Percentiles rank a stretch among this genome's conserved stretches.
These are phyloP conservation scores for Rachycentron canadum DNA, from an alignment of 2,797 vertebrate genomes.

Conservation along the genomic window DNA sequence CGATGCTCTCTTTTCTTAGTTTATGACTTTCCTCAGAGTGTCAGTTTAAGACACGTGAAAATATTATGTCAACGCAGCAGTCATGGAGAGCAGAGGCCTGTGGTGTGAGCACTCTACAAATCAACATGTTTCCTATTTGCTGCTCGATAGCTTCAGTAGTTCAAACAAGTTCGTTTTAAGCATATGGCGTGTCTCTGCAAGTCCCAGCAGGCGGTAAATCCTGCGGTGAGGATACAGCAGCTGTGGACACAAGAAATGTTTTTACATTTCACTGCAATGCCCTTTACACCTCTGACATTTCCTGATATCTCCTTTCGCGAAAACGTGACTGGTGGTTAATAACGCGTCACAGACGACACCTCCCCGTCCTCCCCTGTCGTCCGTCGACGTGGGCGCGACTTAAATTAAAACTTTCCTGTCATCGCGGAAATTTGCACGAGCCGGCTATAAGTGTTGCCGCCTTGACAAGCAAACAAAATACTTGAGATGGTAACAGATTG, in stretches of 20 bases:
- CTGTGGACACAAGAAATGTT: conserved; percentile 21
- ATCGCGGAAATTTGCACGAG: conserved; percentile 12
- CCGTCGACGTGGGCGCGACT: conserved; percentile 18
- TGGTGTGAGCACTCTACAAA: conserved; percentile 10
- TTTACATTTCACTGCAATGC: conserved; percentile 13
- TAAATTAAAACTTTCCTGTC: conserved; percentile 33
- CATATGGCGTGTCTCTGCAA: conserved; percentile 42
- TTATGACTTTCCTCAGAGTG: not conserved
- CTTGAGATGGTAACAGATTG: conserved; percentile 18
- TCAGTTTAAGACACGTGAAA: conserved; percentile 8
- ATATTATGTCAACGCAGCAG: not conserved
- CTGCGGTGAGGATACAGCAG: conserved; percentile 29
- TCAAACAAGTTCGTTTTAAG: conserved; percentile 44
- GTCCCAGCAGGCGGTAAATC: conserved; percentile 41
- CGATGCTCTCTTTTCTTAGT: too few species aligned
- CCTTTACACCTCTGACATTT: conserved; percentile 9
- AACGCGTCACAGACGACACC: conserved; percentile 19
- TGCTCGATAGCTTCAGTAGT: conserved; percentile 23
- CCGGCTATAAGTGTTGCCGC: not conserved
- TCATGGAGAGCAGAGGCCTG: conserved; percentile 15
- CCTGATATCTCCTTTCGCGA: not conserved
- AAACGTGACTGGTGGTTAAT: conserved; percentile 35
- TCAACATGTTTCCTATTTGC: conserved; percentile 47
- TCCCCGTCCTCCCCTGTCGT: conserved; percentile 26
- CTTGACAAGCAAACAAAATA: conserved; percentile 48